A percentile compares a stretch with the other conserved stretches of the same genome.
Evolutionary conservation across 23 tunicate genomes (phyloP).

Genomic region (Trididemnum miniatum): DNA sequence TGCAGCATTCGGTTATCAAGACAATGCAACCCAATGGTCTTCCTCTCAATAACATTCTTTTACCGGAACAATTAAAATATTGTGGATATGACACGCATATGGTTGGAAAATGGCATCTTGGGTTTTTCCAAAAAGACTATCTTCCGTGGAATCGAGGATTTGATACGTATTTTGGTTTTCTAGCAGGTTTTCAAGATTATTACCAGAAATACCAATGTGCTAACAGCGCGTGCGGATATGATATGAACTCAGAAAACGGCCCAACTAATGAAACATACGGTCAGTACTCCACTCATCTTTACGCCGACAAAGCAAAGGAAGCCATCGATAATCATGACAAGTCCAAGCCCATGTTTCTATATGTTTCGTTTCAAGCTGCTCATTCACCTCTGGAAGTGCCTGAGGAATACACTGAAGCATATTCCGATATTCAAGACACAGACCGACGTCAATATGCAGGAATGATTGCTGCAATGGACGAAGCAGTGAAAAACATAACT

Average conservation of each 20-base stretch:
- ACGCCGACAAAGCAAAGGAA: conserved; percentile 52
- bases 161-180: conserved; percentile 42
- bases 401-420: conserved; percentile 58
- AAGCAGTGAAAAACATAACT: conserved; percentile 78
- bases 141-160: conserved; percentile 86
- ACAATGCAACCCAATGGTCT: conserved; percentile 54
- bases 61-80: conserved; percentile 60
- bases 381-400: conserved; percentile 87
- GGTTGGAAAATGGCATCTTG: conserved; percentile 97
- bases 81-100: conserved; percentile 91
- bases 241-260: conserved; percentile 60
- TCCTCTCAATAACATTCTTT: conserved; percentile 53
- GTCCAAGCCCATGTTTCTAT: conserved; percentile 75
- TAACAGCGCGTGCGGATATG: conserved; percentile 47
- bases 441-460: conserved; percentile 73
- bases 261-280: conserved; percentile 78
- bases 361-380: conserved; percentile 78
- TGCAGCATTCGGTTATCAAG: conserved; percentile 63
- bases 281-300: conserved; percentile 66
- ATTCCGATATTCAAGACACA: conserved; percentile 52
- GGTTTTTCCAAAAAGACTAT: conserved; percentile 54
- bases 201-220: conserved; percentile 5
- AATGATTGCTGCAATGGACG: conserved; percentile 91
- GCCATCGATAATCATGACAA: conserved; percentile 42
- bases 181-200: conserved; percentile 59